Evolutionary conservation across 2,797 vertebrate species (phyloP).

Genomic region (Crotalus adamanteus): DNA sequence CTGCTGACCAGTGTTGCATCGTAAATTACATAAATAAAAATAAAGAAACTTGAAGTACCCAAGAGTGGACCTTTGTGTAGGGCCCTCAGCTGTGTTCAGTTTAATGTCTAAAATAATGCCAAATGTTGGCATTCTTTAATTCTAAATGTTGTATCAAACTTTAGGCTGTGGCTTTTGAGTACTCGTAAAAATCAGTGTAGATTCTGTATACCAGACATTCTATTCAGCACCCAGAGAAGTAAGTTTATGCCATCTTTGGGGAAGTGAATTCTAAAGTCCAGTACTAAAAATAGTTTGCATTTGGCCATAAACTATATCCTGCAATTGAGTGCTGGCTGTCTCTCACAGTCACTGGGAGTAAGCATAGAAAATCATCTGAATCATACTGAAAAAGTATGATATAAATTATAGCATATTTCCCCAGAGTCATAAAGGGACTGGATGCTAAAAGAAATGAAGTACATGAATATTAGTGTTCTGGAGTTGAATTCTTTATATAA

Average conservation of each 20-base stretch:
- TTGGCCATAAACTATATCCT: background rate
- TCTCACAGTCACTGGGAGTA: background rate
- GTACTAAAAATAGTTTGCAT: background rate
- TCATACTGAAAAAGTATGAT: background rate
- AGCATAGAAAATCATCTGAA: background rate
- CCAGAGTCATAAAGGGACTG: background rate
- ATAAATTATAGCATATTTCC: constrained; percentile 11
- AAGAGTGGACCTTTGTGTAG: background rate
- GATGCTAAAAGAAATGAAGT: background rate
- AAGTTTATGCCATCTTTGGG: background rate
- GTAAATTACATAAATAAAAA: background rate
- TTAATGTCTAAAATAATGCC: background rate
- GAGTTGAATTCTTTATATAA: background rate
- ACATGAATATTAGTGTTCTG: background rate
- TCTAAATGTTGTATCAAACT: background rate
- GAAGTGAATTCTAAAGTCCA: background rate
- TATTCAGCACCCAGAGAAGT: background rate
- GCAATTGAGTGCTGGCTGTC: background rate
- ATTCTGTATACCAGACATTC: background rate
- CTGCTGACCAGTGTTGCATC: background rate
- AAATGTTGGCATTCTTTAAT: background rate
- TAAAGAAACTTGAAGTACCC: background rate
- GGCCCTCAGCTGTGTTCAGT: background rate
- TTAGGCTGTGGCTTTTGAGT: background rate
- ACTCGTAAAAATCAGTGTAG: background rate